Conservation (phyloP, 2,797 vertebrate genomes). For the Chaunax sp. region DNA sequence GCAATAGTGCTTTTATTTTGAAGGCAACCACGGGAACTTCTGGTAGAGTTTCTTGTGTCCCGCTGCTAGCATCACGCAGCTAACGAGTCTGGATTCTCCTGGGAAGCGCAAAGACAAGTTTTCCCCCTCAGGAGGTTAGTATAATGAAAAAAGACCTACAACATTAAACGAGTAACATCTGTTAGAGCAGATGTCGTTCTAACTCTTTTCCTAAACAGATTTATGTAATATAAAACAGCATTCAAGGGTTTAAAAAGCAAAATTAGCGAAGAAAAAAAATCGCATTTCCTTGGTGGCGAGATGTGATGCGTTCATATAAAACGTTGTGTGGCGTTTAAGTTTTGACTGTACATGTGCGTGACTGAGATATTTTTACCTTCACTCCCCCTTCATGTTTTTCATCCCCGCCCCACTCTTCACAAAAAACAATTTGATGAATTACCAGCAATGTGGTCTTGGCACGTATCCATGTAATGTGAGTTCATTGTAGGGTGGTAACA, state of each 20-base stretch:
- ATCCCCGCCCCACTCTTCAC: constrained; percentile 22
- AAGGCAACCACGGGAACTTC: background rate
- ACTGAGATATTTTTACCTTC: constrained; percentile 30
- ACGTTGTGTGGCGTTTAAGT: background rate
- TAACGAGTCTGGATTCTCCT: constrained; percentile 40
- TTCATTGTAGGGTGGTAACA: constrained; percentile 19
- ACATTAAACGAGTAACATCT: constrained; percentile 55
- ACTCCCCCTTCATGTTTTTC: background rate
- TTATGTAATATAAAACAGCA: background rate
- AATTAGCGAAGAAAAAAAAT: background rate
- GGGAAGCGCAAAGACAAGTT: constrained; percentile 50
- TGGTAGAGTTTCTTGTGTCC: background rate
- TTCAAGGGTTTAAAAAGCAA: too few relatives aligned
- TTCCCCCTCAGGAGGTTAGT: constrained; percentile 25
- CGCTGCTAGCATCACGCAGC: constrained; percentile 8
- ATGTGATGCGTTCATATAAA: background rate
- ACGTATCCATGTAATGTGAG: background rate
- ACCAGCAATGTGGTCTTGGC: constrained; percentile 23
- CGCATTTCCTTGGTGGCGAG: background rate
- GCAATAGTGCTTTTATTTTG: constrained; percentile 9
- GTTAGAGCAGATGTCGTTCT: constrained; percentile 6
- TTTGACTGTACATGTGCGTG: constrained; percentile 40
- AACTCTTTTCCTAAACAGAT: background rate
- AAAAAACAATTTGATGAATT: constrained; percentile 21
- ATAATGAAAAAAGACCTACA: constrained; percentile 29